Conservation (phyloP, 2,797 vertebrate species). For the Peromyscus attwateri region DNA sequence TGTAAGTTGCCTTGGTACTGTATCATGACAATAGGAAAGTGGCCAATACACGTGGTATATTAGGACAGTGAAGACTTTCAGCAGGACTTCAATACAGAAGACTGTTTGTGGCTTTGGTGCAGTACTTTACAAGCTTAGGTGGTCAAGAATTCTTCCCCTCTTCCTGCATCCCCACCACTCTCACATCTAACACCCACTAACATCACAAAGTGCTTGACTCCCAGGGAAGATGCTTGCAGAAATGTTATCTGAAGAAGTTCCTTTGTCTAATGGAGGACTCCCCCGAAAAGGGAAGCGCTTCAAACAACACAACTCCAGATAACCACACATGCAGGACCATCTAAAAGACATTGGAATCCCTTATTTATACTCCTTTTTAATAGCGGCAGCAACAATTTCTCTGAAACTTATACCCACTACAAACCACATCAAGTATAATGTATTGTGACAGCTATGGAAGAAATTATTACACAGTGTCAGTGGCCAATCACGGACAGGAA, state of each 20-base stretch:
- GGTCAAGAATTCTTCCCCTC: not conserved
- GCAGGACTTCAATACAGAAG: not conserved
- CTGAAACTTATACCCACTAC: not conserved
- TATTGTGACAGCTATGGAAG: not conserved
- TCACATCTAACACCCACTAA: not conserved
- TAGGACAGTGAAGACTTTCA: not conserved
- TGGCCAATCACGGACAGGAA: not conserved
- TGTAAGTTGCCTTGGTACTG: not conserved
- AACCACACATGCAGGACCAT: not conserved
- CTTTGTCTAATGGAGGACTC: not conserved
- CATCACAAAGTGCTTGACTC: not conserved
- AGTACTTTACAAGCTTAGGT: not conserved
- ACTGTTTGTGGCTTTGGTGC: not conserved
- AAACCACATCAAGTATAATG: not conserved
- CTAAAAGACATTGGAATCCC: not conserved
- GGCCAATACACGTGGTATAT: not conserved
- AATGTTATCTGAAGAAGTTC: not conserved
- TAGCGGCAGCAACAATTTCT: not conserved
- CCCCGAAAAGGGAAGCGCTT: not conserved
- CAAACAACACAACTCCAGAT: not conserved
- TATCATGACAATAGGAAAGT: not conserved
- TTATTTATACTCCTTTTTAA: not conserved
- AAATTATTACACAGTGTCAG: not conserved
- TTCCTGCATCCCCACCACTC: fast-evolving
- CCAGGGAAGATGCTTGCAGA: not conserved